Percentiles rank a stretch among this genome's conserved stretches.
Evolutionary conservation across 2,113 vertebrate genomes (phyloP).

Genomic region (Aspiorhynchus laticeps): DNA sequence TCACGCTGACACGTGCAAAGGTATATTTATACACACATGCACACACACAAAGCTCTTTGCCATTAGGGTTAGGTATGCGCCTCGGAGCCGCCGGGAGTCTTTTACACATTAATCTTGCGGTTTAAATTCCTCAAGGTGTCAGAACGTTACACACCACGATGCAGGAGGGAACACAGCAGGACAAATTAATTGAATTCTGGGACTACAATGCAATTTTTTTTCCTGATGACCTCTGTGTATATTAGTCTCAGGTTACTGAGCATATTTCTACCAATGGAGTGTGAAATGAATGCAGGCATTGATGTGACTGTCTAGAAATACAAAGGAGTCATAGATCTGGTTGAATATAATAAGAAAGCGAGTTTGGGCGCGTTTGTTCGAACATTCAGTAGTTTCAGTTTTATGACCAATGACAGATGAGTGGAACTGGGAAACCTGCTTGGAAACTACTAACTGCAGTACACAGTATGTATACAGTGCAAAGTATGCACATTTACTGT

Average conservation of each 20-base stretch:
- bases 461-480: neutral
- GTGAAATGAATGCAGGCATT: conserved; percentile 49
- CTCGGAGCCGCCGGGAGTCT: neutral
- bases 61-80: neutral
- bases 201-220: conserved; percentile 32
- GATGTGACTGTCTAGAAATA: conserved; percentile 28
- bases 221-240: conserved; percentile 16
- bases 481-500: neutral
- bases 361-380: neutral
- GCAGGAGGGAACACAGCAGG: conserved; percentile 20
- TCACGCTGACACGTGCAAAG: neutral
- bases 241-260: conserved; percentile 45
- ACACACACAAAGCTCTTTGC: neutral
- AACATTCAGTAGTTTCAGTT: neutral
- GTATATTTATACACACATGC: neutral
- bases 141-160: conserved; percentile 5
- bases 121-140: conserved; percentile 17
- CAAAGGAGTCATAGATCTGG: conserved; percentile 26
- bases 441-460: neutral
- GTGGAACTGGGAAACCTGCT: conserved; percentile 3
- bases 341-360: neutral
- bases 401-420: neutral
- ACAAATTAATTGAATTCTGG: conserved; percentile 54
- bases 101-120: conserved; percentile 43
- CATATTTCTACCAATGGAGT: conserved; percentile 31